These are phyloP conservation scores for Cataglyphis hispanica DNA, from an alignment of 1,140 invertebrate species.

Conservation along the genomic window DNA sequence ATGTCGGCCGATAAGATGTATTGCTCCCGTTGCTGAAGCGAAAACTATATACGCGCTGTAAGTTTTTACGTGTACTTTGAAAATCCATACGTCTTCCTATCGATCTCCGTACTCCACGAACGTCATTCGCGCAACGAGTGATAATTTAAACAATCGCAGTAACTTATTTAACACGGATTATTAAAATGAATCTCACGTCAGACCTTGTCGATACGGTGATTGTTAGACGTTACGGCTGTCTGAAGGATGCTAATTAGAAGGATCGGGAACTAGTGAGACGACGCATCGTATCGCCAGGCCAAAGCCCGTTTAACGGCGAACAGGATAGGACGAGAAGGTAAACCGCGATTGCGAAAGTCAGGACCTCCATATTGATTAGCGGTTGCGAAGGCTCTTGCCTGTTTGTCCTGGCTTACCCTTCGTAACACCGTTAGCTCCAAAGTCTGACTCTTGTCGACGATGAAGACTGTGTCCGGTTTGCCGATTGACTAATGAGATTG, in stretches of 20 bases:
- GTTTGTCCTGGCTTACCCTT: conserved; percentile 69
- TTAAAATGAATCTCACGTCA: neutral
- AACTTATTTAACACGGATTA: conserved; percentile 10
- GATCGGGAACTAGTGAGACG: conserved; percentile 47
- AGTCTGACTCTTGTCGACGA: conserved; percentile 69
- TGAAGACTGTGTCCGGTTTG: conserved; percentile 67
- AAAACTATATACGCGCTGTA: conserved; percentile 68
- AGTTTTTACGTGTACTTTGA: conserved; percentile 61
- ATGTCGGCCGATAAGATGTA: conserved; percentile 69
- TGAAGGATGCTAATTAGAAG: conserved; percentile 44
- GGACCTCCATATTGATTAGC: conserved; percentile 70
- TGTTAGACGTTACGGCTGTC: conserved; percentile 7
- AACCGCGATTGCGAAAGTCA: conserved; percentile 67
- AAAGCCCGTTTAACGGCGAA: conserved; percentile 40
- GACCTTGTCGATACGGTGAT: conserved; percentile 14
- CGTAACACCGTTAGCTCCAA: conserved; percentile 70
- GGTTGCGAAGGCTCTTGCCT: conserved; percentile 65
- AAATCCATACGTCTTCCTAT: conserved; percentile 57
- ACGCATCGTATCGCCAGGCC: conserved; percentile 3
- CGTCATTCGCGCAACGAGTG: conserved; percentile 39
- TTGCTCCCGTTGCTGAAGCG: conserved; percentile 51
- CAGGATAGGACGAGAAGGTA: conserved; percentile 43
- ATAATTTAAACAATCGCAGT: conserved; percentile 29
- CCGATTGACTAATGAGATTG: conserved; percentile 61
- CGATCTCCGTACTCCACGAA: neutral